Percentiles rank a stretch among this genome's conserved stretches.
Evolutionary conservation across 1,140 invertebrate species (phyloP).

Genomic region (Leptoteleia sp.): DNA sequence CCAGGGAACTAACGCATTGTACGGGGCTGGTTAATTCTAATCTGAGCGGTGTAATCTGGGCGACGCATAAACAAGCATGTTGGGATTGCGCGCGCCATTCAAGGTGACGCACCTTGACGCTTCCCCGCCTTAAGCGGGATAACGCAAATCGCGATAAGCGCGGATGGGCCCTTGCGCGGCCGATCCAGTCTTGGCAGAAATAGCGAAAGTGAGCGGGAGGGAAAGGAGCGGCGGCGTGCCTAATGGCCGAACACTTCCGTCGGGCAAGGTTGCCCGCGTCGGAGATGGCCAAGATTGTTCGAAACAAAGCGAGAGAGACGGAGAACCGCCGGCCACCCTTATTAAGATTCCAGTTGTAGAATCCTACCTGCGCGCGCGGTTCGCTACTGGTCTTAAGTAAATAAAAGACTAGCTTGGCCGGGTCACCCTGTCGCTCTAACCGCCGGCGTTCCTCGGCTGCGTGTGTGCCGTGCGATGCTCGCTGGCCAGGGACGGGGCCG

Average conservation of each 20-base stretch:
- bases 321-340: conserved; percentile 79
- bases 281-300: conserved; percentile 21
- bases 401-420: conserved; percentile 79
- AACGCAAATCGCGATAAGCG: conserved; percentile 37
- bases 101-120: conserved; percentile 31
- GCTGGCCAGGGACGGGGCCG: conserved; percentile 42
- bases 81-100: conserved; percentile 28
- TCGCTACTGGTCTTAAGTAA: conserved; percentile 81
- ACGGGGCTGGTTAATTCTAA: conserved; percentile 53
- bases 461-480: conserved; percentile 35
- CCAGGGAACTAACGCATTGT: no score
- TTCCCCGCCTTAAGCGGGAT: conserved; percentile 14
- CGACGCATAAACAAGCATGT: conserved; percentile 48
- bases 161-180: conserved; percentile 9
- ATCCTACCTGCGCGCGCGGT: conserved; percentile 80
- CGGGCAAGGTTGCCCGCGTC: conserved; percentile 35
- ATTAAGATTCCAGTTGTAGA: conserved; percentile 81
- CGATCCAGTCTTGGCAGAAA: no score
- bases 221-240: background rate
- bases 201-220: conserved; percentile 31
- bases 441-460: conserved; percentile 57
- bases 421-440: conserved; percentile 67
- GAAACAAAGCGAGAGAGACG: conserved; percentile 30
- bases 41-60: conserved; percentile 45
- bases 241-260: conserved; percentile 46